These are phyloP conservation scores for Aegithalos caudatus DNA, from an alignment of 2,113 vertebrate genomes.

Conservation along the genomic window DNA sequence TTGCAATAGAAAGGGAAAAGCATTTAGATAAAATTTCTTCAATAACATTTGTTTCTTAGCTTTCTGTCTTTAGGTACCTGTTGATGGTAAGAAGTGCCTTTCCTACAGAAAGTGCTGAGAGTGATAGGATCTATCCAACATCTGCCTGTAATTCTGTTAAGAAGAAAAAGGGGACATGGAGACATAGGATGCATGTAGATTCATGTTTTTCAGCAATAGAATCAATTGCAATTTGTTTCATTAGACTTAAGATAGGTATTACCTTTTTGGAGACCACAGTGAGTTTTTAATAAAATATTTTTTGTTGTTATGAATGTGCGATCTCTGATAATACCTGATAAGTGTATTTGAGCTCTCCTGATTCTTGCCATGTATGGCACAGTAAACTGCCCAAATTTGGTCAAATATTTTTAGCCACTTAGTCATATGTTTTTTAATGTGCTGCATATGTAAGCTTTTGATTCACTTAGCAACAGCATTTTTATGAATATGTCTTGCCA, in stretches of 20 bases:
- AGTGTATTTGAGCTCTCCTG: slow-evolving; percentile 62
- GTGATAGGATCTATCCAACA: not conserved
- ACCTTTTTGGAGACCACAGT: not conserved
- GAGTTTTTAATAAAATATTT: not conserved
- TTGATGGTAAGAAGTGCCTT: not conserved
- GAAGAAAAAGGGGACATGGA: not conserved
- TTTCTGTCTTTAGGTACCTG: not conserved
- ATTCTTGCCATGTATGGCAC: slow-evolving; percentile 74
- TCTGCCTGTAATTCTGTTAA: not conserved
- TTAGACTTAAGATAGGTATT: not conserved
- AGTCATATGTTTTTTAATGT: slow-evolving; percentile 84
- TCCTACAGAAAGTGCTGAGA: not conserved
- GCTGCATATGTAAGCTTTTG: slow-evolving; percentile 72
- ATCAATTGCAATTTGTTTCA: not conserved
- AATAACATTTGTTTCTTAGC: not conserved
- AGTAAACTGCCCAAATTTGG: slow-evolving; percentile 86
- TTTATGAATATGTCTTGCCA: slow-evolving; percentile 50
- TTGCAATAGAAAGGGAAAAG: not conserved
- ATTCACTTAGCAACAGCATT: slow-evolving; percentile 66
- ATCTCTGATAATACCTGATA: slow-evolving; percentile 70
- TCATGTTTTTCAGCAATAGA: rapidly evolving
- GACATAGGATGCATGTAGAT: not conserved
- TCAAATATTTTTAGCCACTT: slow-evolving; percentile 85
- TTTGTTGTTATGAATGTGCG: not conserved
- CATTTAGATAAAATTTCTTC: not conserved